Conservation (phyloP, 2,797 vertebrate species). For the Gambusia yucatana region DNA sequence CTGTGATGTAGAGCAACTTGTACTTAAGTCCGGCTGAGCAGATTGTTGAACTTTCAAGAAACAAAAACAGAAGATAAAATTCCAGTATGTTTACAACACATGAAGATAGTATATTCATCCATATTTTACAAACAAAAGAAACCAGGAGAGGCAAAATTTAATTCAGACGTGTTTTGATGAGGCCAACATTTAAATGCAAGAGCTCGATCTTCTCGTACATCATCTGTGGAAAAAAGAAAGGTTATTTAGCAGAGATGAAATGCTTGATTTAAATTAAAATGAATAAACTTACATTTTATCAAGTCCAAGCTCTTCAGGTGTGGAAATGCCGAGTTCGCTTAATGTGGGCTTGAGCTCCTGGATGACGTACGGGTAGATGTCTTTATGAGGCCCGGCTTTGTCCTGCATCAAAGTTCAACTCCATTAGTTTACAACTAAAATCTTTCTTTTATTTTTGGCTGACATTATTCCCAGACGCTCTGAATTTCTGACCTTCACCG, state of each 20-base stretch:
- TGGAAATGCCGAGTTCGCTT: conserved; percentile 91
- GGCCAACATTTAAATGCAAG: conserved; percentile 74
- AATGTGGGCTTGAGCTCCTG: conserved; percentile 93
- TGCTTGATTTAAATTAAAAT: background rate
- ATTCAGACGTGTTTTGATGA: conserved; percentile 70
- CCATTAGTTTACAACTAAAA: conserved; percentile 4
- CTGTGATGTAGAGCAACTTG: conserved; percentile 20
- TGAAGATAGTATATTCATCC: conserved; percentile 77
- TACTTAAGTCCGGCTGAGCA: conserved; percentile 16
- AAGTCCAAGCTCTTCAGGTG: conserved; percentile 93
- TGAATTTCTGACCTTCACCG: conserved; percentile 86
- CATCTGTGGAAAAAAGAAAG: conserved; percentile 53
- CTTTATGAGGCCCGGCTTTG: conserved; percentile 94
- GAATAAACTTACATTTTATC: conserved; percentile 86
- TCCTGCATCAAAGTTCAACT: conserved; percentile 77
- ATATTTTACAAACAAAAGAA: conserved; percentile 85
- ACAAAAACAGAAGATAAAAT: conserved; percentile 16
- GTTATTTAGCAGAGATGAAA: background rate
- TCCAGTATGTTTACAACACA: conserved; percentile 55
- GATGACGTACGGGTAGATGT: conserved; percentile 94
- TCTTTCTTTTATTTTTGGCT: background rate
- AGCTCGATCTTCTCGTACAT: conserved; percentile 46
- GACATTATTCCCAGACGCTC: background rate
- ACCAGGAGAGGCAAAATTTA: conserved; percentile 83
- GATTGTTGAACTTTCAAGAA: conserved; percentile 26